Evolutionary conservation across 2,888 invertebrate species (phyloP).

Genomic region (Pristionchus mayeri): DNA sequence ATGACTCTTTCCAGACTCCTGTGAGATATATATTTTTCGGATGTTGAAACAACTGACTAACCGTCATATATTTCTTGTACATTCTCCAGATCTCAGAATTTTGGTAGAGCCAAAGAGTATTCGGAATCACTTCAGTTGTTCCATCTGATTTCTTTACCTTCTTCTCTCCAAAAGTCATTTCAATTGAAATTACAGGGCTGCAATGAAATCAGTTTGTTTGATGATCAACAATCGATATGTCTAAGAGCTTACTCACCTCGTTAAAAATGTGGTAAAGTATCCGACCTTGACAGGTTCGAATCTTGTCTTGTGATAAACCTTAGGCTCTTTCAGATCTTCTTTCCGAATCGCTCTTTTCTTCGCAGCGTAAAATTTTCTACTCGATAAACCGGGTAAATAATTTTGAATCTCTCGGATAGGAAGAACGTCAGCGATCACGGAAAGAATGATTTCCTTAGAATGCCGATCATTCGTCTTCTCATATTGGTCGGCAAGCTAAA

Average conservation of each 20-base stretch:
- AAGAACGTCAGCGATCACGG: background rate
- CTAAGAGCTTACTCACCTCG: background rate
- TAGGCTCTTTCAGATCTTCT: background rate
- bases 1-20: background rate
- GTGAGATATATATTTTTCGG: background rate
- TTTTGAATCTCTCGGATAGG: background rate
- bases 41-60: background rate
- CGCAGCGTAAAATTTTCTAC: background rate
- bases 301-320: background rate
- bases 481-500: background rate
- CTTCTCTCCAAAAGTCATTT: background rate
- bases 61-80: background rate
- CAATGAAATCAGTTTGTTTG: too few relatives aligned
- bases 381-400: background rate
- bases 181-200: background rate
- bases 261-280: background rate
- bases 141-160: background rate
- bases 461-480: background rate
- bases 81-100: background rate
- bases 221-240: too few relatives aligned
- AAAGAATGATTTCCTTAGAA: background rate
- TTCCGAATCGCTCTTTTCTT: background rate
- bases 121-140: background rate
- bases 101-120: background rate
- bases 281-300: background rate